Conservation (phyloP, 2,888 invertebrate species). For the Chalcis sispes region DNA sequence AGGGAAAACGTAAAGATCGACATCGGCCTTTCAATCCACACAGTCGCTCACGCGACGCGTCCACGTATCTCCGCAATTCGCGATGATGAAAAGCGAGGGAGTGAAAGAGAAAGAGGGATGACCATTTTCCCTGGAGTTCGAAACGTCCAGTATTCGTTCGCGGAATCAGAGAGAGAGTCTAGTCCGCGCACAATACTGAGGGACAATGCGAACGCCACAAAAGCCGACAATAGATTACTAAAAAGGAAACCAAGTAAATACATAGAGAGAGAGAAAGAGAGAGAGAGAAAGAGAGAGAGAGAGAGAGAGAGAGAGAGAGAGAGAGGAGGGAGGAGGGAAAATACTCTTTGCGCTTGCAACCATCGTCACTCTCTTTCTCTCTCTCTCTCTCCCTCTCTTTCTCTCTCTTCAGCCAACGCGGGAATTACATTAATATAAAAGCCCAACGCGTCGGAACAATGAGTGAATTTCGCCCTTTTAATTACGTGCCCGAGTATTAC, state of each 20-base stretch:
- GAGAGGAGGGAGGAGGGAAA: too few species aligned
- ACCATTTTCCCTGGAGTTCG: constrained; percentile 19
- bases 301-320: too few species aligned
- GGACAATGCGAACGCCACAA: constrained; percentile 67
- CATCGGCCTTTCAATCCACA: constrained; percentile 48
- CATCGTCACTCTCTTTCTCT: too few species aligned
- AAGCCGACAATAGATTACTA: constrained; percentile 68
- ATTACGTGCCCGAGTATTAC: constrained; percentile 31
- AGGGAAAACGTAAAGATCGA: background rate
- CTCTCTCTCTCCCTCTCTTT: too few species aligned
- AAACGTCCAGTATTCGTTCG: background rate
- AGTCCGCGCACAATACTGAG: background rate
- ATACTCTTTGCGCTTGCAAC: too few species aligned
- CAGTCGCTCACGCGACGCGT: background rate
- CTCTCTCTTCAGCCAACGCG: too few species aligned
- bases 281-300: too few species aligned
- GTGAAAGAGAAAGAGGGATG: constrained; percentile 13
- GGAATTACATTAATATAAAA: constrained; percentile 68
- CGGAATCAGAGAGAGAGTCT: constrained; percentile 9
- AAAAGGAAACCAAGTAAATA: constrained; percentile 72
- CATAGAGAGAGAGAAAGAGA: constrained; percentile 56
- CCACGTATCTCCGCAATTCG: constrained; percentile 58
- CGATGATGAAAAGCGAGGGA: constrained; percentile 57
- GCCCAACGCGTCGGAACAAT: constrained; percentile 39
- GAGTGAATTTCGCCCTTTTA: constrained; percentile 50